These are phyloP conservation scores for Paralichthys olivaceus DNA, from an alignment of 2,113 vertebrate genomes.

Conservation along the genomic window DNA sequence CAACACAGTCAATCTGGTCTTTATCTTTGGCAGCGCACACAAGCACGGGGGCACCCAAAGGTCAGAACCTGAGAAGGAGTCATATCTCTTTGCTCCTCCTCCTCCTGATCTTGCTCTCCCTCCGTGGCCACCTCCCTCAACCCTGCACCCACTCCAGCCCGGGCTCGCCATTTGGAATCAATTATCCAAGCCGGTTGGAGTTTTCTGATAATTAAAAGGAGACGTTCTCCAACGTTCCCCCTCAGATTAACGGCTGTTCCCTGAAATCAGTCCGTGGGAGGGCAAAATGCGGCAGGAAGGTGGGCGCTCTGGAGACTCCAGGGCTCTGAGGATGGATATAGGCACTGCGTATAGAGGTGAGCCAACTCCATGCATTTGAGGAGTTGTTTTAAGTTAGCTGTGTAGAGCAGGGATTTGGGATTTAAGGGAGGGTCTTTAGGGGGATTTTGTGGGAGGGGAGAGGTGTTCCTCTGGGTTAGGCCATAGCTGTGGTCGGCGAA, in stretches of 20 bases:
- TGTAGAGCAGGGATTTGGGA: conserved; percentile 6
- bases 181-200: conserved; percentile 66
- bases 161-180: conserved; percentile 74
- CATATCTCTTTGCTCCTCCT: conserved; percentile 59
- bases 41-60: conserved; percentile 63
- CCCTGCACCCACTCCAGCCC: conserved; percentile 42
- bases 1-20: conserved; percentile 71
- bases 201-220: conserved; percentile 78
- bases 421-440: conserved; percentile 14
- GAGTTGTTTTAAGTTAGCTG: conserved; percentile 7
- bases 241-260: conserved; percentile 67
- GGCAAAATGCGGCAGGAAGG: conserved; percentile 33
- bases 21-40: conserved; percentile 67
- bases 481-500: conserved; percentile 30
- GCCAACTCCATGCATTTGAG: conserved; percentile 17
- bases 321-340: not conserved
- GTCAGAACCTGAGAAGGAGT: conserved; percentile 71
- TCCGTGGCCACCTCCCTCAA: conserved; percentile 41
- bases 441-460: conserved; percentile 18
- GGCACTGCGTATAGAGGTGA: not conserved
- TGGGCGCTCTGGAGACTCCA: conserved; percentile 19
- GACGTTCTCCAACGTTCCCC: conserved; percentile 53
- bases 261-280: conserved; percentile 53
- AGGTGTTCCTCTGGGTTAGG: conserved; percentile 30
- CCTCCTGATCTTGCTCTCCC: conserved; percentile 36